Percentiles rank a stretch among this genome's conserved stretches.
Evolutionary conservation across 2,797 vertebrate species (phyloP).

Genomic region (Melanotaenia parkinsoni): DNA sequence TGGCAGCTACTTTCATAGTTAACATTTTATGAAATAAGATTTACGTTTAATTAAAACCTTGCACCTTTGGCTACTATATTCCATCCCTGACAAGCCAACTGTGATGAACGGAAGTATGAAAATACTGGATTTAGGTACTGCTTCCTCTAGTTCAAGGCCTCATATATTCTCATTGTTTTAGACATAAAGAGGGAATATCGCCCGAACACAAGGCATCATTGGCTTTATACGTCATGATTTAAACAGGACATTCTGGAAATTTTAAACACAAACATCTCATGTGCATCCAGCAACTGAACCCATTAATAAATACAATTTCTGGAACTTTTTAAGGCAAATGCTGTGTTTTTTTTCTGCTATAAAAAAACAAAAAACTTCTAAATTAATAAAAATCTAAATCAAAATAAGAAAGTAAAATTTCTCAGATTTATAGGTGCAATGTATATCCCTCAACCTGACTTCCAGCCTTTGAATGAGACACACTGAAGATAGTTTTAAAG

Average conservation of each 20-base stretch:
- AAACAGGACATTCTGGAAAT: neutral
- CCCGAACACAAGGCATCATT: neutral
- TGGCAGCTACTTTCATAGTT: conserved; percentile 73
- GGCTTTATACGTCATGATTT: conserved; percentile 15
- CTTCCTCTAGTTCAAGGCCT: conserved; percentile 37
- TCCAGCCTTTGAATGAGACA: conserved; percentile 42
- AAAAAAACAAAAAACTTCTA: neutral
- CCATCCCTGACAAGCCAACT: conserved; percentile 19
- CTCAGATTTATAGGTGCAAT: neutral
- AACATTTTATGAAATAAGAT: neutral
- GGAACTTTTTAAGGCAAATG: neutral
- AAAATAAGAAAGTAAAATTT: neutral
- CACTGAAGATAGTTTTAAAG: conserved; percentile 75
- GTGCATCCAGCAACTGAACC: conserved; percentile 13
- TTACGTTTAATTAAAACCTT: conserved; percentile 27
- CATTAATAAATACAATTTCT: conserved; percentile 50
- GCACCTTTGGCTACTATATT: neutral
- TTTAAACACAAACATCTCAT: neutral
- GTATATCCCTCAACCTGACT: neutral
- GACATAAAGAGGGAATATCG: neutral
- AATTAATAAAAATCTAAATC: neutral
- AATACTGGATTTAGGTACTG: neutral
- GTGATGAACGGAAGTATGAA: neutral
- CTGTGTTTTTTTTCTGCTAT: neutral
- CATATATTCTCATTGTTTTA: neutral